Conservation (phyloP, 2,888 invertebrate genomes). For the Ametastegia equiseti region DNA sequence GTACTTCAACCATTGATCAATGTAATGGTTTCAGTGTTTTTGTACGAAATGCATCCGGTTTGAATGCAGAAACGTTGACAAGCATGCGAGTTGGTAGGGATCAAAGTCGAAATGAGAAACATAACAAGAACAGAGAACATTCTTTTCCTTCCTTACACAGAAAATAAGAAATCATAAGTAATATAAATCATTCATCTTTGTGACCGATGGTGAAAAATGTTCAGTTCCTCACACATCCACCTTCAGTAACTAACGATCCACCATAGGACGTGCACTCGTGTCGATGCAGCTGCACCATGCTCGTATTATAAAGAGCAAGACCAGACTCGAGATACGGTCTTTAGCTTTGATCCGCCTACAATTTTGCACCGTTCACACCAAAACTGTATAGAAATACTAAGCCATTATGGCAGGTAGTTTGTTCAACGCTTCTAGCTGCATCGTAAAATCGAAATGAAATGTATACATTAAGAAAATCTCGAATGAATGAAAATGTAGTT, state of each 20-base stretch:
- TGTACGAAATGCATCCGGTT: background rate
- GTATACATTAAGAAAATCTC: no score
- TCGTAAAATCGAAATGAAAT: background rate
- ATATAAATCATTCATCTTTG: background rate
- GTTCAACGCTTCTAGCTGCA: background rate
- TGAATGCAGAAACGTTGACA: background rate
- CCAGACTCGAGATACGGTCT: constrained; percentile 15
- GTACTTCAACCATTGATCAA: background rate
- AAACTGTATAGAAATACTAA: background rate
- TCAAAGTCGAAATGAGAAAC: background rate
- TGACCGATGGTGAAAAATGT: background rate
- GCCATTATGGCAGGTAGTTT: no score
- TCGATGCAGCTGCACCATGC: constrained; percentile 6
- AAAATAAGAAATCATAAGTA: background rate
- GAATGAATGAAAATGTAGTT: no score
- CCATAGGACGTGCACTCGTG: background rate
- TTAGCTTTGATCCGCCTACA: background rate
- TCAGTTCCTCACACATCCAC: background rate
- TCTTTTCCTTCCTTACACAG: background rate
- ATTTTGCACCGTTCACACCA: background rate
- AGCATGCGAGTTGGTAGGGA: background rate
- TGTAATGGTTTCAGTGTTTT: constrained; percentile 22
- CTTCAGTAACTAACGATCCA: background rate
- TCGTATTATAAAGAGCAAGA: background rate
- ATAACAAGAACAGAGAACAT: background rate